Conservation (phyloP, 2,888 invertebrate species). For the Lysandra bellargus region DNA sequence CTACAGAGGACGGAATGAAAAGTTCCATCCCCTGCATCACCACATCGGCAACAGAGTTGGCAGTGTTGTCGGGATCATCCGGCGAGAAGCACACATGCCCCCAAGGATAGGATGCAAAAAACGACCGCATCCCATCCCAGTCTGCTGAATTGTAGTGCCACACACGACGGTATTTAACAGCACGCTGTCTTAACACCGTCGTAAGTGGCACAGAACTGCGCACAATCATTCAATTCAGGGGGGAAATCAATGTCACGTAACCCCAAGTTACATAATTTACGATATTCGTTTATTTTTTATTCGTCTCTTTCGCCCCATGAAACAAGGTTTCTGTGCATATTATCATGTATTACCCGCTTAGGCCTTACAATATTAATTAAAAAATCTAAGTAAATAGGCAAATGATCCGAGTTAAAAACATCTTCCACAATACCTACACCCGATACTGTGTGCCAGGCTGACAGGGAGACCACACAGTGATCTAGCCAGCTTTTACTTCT, state of each 20-base stretch:
- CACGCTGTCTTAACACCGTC: too few species aligned
- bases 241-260: neutral
- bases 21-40: too few species aligned
- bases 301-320: neutral
- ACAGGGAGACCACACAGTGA: neutral
- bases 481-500: neutral
- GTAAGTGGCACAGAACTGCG: neutral
- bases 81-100: too few species aligned
- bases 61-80: too few species aligned
- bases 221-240: neutral
- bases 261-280: neutral
- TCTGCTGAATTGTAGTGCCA: too few species aligned
- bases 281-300: neutral
- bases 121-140: too few species aligned
- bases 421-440: neutral
- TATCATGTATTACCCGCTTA: neutral
- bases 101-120: too few species aligned
- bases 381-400: slow-evolving; percentile 4
- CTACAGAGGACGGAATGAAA: too few species aligned
- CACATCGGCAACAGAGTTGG: too few species aligned
- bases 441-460: neutral
- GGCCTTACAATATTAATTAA: neutral
- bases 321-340: neutral
- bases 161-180: too few species aligned
- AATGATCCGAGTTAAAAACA: neutral